Evolutionary conservation across 2,797 vertebrate species (phyloP).

Genomic region (Morelia viridis): DNA sequence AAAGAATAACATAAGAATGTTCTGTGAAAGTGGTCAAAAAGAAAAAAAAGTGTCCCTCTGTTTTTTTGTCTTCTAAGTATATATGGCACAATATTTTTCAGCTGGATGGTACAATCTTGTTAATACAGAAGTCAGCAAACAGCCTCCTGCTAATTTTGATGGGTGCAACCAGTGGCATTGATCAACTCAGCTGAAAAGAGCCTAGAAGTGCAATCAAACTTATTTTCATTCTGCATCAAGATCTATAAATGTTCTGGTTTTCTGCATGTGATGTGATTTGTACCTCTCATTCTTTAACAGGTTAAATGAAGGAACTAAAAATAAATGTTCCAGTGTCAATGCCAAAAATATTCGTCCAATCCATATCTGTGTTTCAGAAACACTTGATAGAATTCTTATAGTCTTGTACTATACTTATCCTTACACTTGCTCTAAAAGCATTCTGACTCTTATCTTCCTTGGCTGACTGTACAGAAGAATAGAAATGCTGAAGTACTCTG

Average conservation of each 20-base stretch:
- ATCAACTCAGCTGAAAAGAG: neutral
- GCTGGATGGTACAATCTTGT: neutral
- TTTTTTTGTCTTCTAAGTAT: neutral
- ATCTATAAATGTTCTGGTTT: neutral
- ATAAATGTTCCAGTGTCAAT: slow-evolving; percentile 15
- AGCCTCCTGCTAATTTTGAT: neutral
- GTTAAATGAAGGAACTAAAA: slow-evolving; percentile 38
- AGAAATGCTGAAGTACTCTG: neutral
- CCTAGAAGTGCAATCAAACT: neutral
- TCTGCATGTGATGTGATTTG: neutral
- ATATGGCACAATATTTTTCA: neutral
- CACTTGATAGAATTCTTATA: slow-evolving; percentile 1
- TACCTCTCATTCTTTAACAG: slow-evolving; percentile 41
- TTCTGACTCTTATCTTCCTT: neutral
- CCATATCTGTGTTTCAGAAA: slow-evolving; percentile 23
- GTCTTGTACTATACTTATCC: neutral
- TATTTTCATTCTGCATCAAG: neutral
- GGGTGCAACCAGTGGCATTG: neutral
- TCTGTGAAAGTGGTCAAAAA: neutral
- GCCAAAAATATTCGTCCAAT: slow-evolving; percentile 1
- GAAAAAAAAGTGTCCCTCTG: too few species aligned
- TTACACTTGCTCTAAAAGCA: neutral
- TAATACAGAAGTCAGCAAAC: neutral
- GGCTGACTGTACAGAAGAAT: neutral
- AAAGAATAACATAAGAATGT: neutral